These are phyloP conservation scores for Amia ocellicauda DNA, from an alignment of 2,113 vertebrate species.

Conservation along the genomic window DNA sequence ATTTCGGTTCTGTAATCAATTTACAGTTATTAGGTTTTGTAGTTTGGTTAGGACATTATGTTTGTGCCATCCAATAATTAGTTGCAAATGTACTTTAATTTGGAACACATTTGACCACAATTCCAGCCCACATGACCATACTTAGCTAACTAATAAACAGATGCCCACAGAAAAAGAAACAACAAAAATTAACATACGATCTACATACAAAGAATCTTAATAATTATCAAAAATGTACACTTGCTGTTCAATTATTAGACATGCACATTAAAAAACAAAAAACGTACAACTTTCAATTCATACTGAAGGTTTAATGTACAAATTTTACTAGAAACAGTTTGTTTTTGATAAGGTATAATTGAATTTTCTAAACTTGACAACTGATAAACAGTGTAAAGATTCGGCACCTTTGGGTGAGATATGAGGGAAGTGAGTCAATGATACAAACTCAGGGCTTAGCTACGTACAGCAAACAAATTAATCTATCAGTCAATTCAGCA, in stretches of 20 bases:
- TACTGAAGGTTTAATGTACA: no score
- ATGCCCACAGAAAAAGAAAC: slow-evolving; percentile 6
- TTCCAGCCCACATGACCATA: slow-evolving; percentile 16
- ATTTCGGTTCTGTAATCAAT: slow-evolving; percentile 6
- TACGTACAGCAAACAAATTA: no score
- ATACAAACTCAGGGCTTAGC: no score
- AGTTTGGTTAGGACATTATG: slow-evolving; percentile 30
- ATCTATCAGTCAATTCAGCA: no score
- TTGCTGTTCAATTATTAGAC: background rate
- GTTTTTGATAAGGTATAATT: no score
- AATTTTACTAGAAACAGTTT: no score
- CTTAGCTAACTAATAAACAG: slow-evolving; percentile 1
- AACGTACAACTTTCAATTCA: background rate
- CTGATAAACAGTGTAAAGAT: no score
- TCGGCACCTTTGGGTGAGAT: no score
- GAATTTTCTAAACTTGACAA: no score
- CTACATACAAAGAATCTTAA: slow-evolving; percentile 1
- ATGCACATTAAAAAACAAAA: background rate
- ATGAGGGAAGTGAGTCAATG: no score
- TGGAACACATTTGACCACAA: slow-evolving; percentile 17
- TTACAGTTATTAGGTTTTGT: slow-evolving; percentile 16
- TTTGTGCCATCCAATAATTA: slow-evolving; percentile 14
- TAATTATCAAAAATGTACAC: background rate
- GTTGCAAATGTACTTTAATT: slow-evolving; percentile 1
- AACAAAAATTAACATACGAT: slow-evolving; percentile 14